phyloP scores from a whole-genome alignment of 1,140 invertebrate species.

The Coelopa frigida region DNA sequence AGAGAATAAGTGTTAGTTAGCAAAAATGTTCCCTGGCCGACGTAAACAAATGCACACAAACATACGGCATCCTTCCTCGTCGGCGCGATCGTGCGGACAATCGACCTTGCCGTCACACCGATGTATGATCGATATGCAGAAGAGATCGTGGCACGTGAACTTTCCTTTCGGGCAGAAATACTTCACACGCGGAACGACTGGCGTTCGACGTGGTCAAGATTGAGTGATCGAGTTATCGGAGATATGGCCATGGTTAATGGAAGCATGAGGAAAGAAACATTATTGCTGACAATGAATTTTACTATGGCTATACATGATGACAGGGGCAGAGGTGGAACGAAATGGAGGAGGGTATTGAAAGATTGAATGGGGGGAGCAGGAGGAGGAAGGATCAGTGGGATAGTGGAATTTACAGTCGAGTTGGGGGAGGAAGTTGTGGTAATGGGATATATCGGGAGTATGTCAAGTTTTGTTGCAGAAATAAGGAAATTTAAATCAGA shows the following conservation, averaged over 20 bases:
- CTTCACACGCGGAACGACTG: conserved; percentile 36
- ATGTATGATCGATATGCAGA: conserved; percentile 61
- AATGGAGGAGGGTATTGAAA: no score
- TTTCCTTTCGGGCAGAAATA: conserved; percentile 49
- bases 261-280: conserved; percentile 1
- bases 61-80: conserved; percentile 54
- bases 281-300: no score
- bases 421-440: no score
- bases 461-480: no score
- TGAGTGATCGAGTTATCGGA: not conserved
- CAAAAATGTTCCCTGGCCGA: no score
- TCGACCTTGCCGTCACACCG: conserved; percentile 49
- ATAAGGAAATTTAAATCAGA: no score
- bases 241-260: no score
- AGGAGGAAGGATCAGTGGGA: no score
- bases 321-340: no score
- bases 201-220: not conserved
- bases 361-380: not conserved
- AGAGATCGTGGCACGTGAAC: conserved; percentile 56
- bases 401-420: no score
- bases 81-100: conserved; percentile 52
- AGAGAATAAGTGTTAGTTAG: not conserved
- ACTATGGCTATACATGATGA: no score
- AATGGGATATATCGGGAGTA: no score
- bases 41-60: conserved; percentile 14